Evolutionary conservation across 2,888 invertebrate species (phyloP).

Genomic region (Acanthosepion lycidas): DNA sequence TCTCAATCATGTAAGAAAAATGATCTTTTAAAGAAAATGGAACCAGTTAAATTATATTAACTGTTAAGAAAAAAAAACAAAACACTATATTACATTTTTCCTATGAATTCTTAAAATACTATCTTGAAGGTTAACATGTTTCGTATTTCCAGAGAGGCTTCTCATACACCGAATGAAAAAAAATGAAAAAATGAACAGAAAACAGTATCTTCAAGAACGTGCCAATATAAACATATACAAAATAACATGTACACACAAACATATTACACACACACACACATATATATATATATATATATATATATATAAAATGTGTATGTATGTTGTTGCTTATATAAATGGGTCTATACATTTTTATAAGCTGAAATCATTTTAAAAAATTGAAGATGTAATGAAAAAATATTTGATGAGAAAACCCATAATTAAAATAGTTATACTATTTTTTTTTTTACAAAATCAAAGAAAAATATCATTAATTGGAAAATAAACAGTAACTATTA

Average conservation of each 20-base stretch:
- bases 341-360: background rate
- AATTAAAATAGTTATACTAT: too few relatives aligned
- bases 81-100: too few relatives aligned
- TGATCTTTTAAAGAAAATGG: too few relatives aligned
- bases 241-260: background rate
- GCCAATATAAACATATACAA: background rate
- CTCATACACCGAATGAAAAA: background rate
- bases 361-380: background rate
- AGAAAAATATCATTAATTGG: background rate
- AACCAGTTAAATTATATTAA: too few relatives aligned
- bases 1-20: too few relatives aligned
- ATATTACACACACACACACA: background rate
- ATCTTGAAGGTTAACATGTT: too few relatives aligned
- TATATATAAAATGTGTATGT: background rate
- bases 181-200: background rate
- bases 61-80: too few relatives aligned
- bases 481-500: background rate
- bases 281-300: conserved; percentile 24
- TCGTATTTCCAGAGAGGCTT: too few relatives aligned
- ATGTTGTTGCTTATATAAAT: background rate
- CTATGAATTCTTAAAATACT: too few relatives aligned
- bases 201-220: background rate
- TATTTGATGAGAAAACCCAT: background rate
- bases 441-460: background rate
- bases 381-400: background rate